Evolutionary conservation across 2,113 vertebrate species (phyloP), one percentile per base, ranked within the genome.

Genomic region (Gopherus flavomarginatus): DNA sequence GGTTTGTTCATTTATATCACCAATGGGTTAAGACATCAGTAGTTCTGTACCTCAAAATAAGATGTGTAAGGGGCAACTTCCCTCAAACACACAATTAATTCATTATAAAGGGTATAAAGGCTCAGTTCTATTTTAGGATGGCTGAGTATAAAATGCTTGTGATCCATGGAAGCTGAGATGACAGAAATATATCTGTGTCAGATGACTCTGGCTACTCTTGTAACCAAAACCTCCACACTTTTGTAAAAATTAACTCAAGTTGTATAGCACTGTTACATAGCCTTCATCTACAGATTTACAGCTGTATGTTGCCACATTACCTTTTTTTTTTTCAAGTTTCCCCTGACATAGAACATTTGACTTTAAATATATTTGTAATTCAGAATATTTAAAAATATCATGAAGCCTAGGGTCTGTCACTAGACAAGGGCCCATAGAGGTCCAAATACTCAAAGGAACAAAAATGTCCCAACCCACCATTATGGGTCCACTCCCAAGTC

Each of bases 71-170:
- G 52, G 92, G 94, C 91, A 96, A 92, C 84, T 96, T 95, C 84
- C 88, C 96, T 89, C 84, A 95, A 98, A 96, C 96, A 96, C 65
- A 95, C 90, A 98, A 97, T 95, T 95, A 97, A 93, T 92, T 98
- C 94, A 98, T 96, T 97, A 98, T 93, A 97, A 98, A 97, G 95
- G 97, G 94, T 94, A 85, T 88, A 97, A 97, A 96, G 94, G 80
- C 78, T 95, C 92, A 97, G 94, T 95, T 97, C 96, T 98, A 98
- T 98, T 98, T 98, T 97, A 92, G 82, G 94, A 95, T 27, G 86
- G 88, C 91, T 98, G 97, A 98, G 97, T 96, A 97, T 95, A 97
- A 98, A 98, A 98, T 94, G 98, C 92, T 97, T 98, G 95, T 97
- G 97, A 97, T 97, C 97, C 85, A 95, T 94, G 96, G 89, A 98